Evolutionary conservation across 2,113 vertebrate genomes (phyloP), one percentile per base, ranked within the genome.

Genomic region (Numida meleagris): DNA sequence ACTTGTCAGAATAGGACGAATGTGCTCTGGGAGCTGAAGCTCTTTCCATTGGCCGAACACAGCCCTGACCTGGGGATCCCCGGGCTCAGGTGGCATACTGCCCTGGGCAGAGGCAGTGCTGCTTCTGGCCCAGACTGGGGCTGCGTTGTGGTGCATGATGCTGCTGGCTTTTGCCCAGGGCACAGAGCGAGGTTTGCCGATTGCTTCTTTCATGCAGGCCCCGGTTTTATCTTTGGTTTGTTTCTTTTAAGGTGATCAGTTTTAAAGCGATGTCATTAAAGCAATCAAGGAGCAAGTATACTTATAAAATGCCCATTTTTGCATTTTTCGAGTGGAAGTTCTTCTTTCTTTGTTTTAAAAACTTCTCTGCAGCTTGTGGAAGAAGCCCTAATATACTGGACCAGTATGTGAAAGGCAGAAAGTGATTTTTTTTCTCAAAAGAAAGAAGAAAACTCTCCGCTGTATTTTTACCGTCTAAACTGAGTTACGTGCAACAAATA

Each of bases 31-130:
- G 89, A 94, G 93, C 10, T 93, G 89, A 88, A 5, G 25, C 33
- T 75, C 93, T 86, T 59, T 82, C 90, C 76, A 70, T 82, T 78
- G 92, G 92, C 90, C 76, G 92, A 67, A 82, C 65, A 20, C 46
- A 95, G 80, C 90, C 93, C 93, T 93, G 92, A 95, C 88, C 88
- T 86, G 80, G 94, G 92, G 83, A 73, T 88, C 79, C 86, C 71
- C 77, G 78, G 88, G 65, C 86, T 83, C 71, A 80, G 83, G 65
- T 95, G 95, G 83, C 92, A 94, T 51, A 36, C 76, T 93, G 73
- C 80, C 66, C 42, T 17, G 9, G 57, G 65, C 36, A 46, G 80
- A 75, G 50, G 82, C 79, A 72, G 90, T 80, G 95, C 68, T 75
- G 86, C 90, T 95, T 77, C 40, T 38, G 76, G 94, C 70, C 88